Percentiles rank a stretch among this genome's conserved stretches.
These are phyloP conservation scores for Copsychus sechellarum DNA, from an alignment of 2,113 vertebrate species.

Conservation along the genomic window DNA sequence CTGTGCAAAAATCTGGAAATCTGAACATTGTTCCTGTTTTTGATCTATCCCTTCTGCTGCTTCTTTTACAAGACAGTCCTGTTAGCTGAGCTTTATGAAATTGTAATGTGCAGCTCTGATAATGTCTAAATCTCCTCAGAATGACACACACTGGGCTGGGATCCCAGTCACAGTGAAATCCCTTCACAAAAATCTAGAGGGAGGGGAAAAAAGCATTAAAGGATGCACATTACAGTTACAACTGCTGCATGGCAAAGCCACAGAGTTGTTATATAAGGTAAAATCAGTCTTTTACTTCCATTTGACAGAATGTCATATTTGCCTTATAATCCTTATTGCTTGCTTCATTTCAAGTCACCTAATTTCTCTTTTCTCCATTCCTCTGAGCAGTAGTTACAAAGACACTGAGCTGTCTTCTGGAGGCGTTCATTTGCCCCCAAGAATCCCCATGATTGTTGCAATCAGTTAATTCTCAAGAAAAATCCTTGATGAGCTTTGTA, in stretches of 20 bases:
- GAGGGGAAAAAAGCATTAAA: not conserved
- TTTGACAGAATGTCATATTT: not conserved
- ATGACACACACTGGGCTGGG: not conserved
- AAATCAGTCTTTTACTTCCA: not conserved
- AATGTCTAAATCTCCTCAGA: constrained; percentile 6
- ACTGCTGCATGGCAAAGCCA: not conserved
- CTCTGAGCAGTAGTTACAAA: not conserved
- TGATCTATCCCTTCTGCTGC: not conserved
- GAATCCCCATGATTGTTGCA: not conserved
- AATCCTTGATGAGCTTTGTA: not conserved
- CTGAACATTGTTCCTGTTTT: not conserved
- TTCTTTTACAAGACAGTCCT: not conserved
- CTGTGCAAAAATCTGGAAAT: not conserved
- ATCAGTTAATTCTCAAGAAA: not conserved
- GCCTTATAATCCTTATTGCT: not conserved
- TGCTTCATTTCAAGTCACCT: not conserved
- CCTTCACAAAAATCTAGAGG: not conserved
- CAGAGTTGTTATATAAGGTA: not conserved
- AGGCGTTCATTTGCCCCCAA: not conserved
- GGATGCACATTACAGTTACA: not conserved
- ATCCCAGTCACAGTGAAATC: constrained; percentile 11
- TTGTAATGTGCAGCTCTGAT: not conserved
- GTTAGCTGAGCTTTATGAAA: not conserved
- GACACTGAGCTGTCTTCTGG: not conserved
- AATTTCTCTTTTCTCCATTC: not conserved